phyloP scores from a whole-genome alignment of 92 coral and sea anemone species.

The Zoanthus gigantus region DNA sequence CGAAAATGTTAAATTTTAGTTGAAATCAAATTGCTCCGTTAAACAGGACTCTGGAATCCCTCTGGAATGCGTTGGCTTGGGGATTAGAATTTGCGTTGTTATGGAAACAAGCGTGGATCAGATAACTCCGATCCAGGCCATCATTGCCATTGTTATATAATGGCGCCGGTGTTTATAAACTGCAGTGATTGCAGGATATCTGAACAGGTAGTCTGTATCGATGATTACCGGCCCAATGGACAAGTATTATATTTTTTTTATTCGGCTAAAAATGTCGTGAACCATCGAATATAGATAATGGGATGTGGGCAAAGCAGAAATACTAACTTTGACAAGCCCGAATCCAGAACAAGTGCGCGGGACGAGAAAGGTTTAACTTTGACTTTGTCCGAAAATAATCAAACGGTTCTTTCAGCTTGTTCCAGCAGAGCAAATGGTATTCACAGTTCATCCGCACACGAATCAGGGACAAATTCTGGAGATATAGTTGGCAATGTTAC shows the following conservation, averaged over 20 bases:
- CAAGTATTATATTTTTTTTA: neutral
- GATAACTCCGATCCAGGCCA: neutral
- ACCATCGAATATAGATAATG: neutral
- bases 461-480: neutral
- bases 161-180: neutral
- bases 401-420: neutral
- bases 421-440: neutral
- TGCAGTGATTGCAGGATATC: neutral
- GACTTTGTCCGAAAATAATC: neutral
- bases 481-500: neutral
- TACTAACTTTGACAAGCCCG: neutral
- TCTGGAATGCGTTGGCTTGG: too few relatives aligned
- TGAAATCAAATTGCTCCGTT: too few relatives aligned
- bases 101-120: conserved; percentile 4
- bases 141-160: neutral
- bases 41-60: too few relatives aligned
- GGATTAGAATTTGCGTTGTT: conserved; percentile 3
- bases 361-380: neutral
- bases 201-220: neutral
- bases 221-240: neutral
- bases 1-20: too few relatives aligned
- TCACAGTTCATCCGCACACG: neutral
- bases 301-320: conserved; percentile 40
- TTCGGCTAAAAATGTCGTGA: neutral
- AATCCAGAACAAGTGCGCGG: conserved; percentile 1